Evolutionary conservation across 1,140 invertebrate genomes (phyloP).

Genomic region (Holotrichia oblita): DNA sequence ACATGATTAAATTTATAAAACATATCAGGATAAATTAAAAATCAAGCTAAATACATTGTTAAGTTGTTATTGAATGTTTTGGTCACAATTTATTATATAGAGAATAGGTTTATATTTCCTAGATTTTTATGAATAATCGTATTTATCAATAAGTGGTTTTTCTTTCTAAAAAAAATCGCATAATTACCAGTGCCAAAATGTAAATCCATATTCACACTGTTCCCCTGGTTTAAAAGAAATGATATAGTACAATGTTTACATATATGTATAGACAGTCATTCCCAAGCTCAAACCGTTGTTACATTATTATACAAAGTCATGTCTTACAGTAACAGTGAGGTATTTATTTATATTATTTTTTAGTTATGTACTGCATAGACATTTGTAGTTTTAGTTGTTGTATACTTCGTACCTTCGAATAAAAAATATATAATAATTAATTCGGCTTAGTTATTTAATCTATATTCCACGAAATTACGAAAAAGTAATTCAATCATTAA

Average conservation of each 20-base stretch:
- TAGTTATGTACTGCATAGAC: not conserved
- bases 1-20: constrained; percentile 3
- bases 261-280: constrained; percentile 13
- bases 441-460: not conserved
- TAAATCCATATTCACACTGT: not conserved
- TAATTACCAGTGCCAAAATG: constrained; percentile 5
- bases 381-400: constrained; percentile 10
- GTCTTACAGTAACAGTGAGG: not conserved
- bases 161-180: not conserved
- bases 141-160: not conserved
- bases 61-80: too few species aligned
- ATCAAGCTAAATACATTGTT: not conserved
- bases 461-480: not conserved
- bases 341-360: constrained; percentile 13
- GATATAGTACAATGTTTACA: constrained; percentile 1
- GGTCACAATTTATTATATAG: not conserved
- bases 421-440: not conserved
- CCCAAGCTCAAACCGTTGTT: constrained; percentile 3
- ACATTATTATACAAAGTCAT: not conserved
- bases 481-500: not conserved
- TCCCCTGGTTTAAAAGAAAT: not conserved
- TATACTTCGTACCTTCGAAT: not conserved
- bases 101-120: not conserved
- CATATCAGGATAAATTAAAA: not conserved
- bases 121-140: not conserved